These are phyloP conservation scores for Trachythela sp. DNA, from an alignment of 64 coral and sea anemone species.

Conservation along the genomic window DNA sequence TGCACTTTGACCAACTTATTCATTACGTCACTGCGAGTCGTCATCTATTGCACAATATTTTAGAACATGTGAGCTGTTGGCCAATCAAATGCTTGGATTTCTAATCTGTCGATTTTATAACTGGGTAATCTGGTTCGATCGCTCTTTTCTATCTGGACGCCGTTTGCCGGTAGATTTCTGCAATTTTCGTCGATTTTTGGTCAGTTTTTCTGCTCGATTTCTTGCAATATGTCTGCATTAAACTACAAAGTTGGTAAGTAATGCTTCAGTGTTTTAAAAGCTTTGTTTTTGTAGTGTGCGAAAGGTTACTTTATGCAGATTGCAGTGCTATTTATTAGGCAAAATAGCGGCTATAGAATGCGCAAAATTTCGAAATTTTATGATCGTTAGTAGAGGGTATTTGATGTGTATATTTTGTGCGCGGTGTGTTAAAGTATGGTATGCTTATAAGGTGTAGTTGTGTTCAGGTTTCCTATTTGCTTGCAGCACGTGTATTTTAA, in stretches of 20 bases:
- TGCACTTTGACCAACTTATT: too few species aligned
- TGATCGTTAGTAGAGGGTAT: too few species aligned
- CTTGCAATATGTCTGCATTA: background rate
- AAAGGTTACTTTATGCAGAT: too few species aligned
- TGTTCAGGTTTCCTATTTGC: too few species aligned
- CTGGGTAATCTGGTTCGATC: background rate
- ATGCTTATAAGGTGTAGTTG: too few species aligned
- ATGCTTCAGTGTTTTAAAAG: background rate
- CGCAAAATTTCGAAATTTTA: too few species aligned
- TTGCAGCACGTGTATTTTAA: too few species aligned
- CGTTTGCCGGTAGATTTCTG: background rate
- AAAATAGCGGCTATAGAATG: too few species aligned
- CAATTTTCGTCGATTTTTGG: background rate
- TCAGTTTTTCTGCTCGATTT: background rate
- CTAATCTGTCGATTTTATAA: background rate
- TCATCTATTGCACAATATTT: background rate
- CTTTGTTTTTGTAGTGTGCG: background rate
- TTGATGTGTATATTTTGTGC: too few species aligned
- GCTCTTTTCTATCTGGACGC: background rate
- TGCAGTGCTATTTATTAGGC: too few species aligned
- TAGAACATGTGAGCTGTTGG: background rate
- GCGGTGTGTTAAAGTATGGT: too few species aligned
- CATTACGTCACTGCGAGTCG: background rate
- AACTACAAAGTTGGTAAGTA: constrained; percentile 5
- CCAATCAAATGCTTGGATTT: background rate